Base-by-base conservation (phyloP, 2,113 vertebrate genomes). In the Nettapus auritus region DNA sequence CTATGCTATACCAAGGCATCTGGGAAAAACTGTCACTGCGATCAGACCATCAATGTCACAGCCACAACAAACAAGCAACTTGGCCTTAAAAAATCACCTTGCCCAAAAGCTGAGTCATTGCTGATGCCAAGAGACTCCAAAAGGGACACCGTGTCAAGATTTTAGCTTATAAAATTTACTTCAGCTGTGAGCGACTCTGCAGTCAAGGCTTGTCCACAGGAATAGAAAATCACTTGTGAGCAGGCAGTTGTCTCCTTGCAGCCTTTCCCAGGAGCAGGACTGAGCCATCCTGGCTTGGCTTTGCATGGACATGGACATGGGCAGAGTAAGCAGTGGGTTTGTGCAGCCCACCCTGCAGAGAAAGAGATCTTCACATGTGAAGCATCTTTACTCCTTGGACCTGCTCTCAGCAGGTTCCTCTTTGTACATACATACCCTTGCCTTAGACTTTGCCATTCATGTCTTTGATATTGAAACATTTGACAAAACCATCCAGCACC, bases 81-180 rank as follows among this genome's bases (percentile, higher is more conserved):
- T 79, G 77, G 50, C 77, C 48, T 66, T 66, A 33, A 80, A n/a
- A 79, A 55, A 42, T 34, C 50, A 17, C 48, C 76, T 55, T 52
- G 10, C 21, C 71, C n/a, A 62, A 48, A 52, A 75, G 68, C 56
- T 56, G 60, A 90, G 60, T 64, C 88, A 75, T 0, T 40, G 1
- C n/a, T 85, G 34, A 53, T 0, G 6, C 52, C 31, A 48, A n/a
- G 20, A 70, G 40, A 31, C n/a, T 73, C 20, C 1, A 0, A 75
- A 83, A 78, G 26, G 36, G 55, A 73, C 31, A 38, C 6, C 0
- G 1, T 7, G 50, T 34, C 75, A 62, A 76, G 21, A 48, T 36
- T 67, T 31, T 50, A 53, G 22, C 8, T 74, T 66, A 52, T 28
- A 46, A 89, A 77, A 55, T 0, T 1, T 56, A 28, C 50, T 57